A percentile compares a stretch with the other conserved stretches of the same genome.
Evolutionary conservation across 1,140 invertebrate species (phyloP).

Genomic region (Tenebrio molitor): DNA sequence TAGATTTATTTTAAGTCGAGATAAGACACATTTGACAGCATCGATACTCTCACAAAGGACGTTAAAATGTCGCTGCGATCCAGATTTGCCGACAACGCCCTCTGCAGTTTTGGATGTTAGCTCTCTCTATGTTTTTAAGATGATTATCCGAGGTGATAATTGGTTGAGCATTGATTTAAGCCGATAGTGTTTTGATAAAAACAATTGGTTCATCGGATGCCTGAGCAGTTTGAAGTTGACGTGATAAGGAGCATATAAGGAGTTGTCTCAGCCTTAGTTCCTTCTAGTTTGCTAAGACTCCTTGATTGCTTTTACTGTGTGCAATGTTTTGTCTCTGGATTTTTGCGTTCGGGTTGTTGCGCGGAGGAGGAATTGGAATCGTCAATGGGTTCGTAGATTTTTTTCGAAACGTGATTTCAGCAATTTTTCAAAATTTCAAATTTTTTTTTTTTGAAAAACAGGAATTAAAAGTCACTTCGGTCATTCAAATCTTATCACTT

Average conservation of each 20-base stretch:
- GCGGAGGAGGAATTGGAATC: not conserved
- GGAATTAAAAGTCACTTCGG: no score
- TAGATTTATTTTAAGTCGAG: no score
- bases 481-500: no score
- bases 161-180: constrained; percentile 16
- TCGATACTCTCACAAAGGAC: no score
- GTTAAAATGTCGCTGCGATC: no score
- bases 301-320: not conserved
- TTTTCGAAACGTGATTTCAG: no score
- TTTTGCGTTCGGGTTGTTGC: not conserved
- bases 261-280: not conserved
- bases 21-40: no score
- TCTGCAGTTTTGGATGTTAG: not conserved
- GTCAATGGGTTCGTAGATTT: not conserved
- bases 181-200: constrained; percentile 26
- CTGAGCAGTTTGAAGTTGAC: not conserved
- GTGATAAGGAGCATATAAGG: not conserved
- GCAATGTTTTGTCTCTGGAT: not conserved
- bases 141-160: constrained; percentile 13
- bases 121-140: constrained; percentile 17
- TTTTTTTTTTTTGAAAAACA: no score
- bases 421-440: no score
- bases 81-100: no score
- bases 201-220: not conserved
- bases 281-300: not conserved